phyloP scores from a whole-genome alignment of 2,888 invertebrate genomes.

The Agrotis segetum region DNA sequence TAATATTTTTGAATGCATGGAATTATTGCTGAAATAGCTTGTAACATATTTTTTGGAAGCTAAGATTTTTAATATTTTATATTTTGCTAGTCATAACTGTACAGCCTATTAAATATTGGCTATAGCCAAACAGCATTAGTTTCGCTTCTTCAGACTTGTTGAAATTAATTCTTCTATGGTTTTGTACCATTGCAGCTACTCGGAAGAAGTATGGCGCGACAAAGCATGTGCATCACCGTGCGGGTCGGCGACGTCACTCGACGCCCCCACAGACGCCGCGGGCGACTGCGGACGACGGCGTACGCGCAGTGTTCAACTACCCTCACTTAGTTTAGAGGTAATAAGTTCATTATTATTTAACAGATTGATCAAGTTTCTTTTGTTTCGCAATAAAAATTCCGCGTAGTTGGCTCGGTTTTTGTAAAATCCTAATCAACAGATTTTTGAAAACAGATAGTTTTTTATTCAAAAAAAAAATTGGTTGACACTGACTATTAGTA shows the following conservation, averaged over 20 bases:
- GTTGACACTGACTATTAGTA: too few species aligned
- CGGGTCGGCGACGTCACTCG: conserved; percentile 75
- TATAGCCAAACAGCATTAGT: not conserved
- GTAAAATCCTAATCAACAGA: too few species aligned
- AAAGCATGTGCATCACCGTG: conserved; percentile 75
- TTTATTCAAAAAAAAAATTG: too few species aligned
- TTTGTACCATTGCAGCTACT: conserved; percentile 75
- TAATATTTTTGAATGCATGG: not conserved
- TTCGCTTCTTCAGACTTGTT: not conserved
- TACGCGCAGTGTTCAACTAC: conserved; percentile 79
- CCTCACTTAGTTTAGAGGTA: conserved; percentile 65
- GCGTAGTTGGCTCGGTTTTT: too few species aligned
- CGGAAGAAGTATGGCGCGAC: conserved; percentile 86
- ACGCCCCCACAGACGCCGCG: conserved; percentile 72
- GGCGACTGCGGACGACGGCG: conserved; percentile 74
- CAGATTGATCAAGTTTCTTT: not conserved
- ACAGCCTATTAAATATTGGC: too few species aligned
- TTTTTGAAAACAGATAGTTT: too few species aligned
- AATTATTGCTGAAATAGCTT: not conserved
- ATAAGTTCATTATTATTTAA: not conserved
- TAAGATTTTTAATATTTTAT: too few species aligned
- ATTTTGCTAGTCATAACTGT: too few species aligned
- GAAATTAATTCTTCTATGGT: not conserved
- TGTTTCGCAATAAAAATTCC: not conserved
- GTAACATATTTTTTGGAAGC: too few species aligned